Evolutionary conservation across 2,888 invertebrate species (phyloP).

Genomic region (Acronicta alni): DNA sequence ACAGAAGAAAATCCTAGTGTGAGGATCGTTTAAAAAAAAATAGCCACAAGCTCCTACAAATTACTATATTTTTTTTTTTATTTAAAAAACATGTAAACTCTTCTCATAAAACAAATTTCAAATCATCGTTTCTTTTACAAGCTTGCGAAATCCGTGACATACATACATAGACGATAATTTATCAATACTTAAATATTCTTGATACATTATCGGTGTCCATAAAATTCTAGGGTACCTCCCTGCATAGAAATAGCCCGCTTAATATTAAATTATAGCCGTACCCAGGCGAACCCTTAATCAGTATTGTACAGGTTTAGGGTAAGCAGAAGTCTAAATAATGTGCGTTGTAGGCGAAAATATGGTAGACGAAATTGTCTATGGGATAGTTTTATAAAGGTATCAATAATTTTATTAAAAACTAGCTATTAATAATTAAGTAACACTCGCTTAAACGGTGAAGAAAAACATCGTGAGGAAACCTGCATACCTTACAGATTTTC

Average conservation of each 20-base stretch:
- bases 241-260: constrained; percentile 58
- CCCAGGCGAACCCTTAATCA: constrained; percentile 44
- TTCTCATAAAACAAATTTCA: constrained; percentile 36
- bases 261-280: constrained; percentile 54
- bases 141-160: constrained; percentile 32
- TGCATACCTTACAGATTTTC: no score
- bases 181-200: constrained; percentile 55
- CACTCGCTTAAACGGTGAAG: no score
- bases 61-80: no score
- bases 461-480: no score
- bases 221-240: constrained; percentile 45
- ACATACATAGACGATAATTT: constrained; percentile 47
- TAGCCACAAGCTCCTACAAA: no score
- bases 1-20: no score
- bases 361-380: constrained; percentile 9
- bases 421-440: no score
- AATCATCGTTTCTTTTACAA: constrained; percentile 29
- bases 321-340: constrained; percentile 34
- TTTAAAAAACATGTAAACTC: constrained; percentile 40
- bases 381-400: background rate
- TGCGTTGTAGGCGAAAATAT: constrained; percentile 15
- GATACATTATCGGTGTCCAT: constrained; percentile 55
- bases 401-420: no score
- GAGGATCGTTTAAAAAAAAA: no score
- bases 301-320: constrained; percentile 34